Base-by-base conservation (phyloP, 2,113 vertebrate genomes). In the Entomyzon cyanotis region DNA sequence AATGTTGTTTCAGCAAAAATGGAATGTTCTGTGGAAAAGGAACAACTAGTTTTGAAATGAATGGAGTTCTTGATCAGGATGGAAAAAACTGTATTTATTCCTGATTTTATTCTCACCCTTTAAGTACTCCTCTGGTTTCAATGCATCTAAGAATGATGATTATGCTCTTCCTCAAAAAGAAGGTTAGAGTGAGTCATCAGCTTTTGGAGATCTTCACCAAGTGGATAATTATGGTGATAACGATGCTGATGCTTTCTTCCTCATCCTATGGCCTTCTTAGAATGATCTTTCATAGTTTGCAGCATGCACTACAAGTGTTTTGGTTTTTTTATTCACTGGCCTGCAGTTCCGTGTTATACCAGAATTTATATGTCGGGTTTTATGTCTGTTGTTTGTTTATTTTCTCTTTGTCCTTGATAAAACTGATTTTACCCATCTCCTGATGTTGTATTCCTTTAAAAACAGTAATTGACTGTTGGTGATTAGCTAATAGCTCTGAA, bases 251-350 rank as follows among this genome's bases (percentile, higher is more conserved):
- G 8, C 13, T 70, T 86, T 71, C n/a, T 71, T 87, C 20, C 12
- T 76, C 30, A n/a, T 64, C 6, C 11, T 50, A 6, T 46, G 5
- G 4, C 22, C 27, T 35, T 60, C 19, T 63, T 73, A 49, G 35
- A 18, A 42, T 37, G 56, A 50, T 64, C 4, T 47, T 69, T 33
- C 23, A 64, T 7, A 30, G 12, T 64, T 77, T 74, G 15, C 13
- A 69, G 7, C 8, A 62, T 41, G 8, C 9, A 30, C 7, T n/a
- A 33, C 3, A 31, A 0, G 4, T 7, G 5, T 37, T 37, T 37
- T 37, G 37, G 37, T 37, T 8, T 52, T 23, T 80, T 67, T 64
- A 56, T 47, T 78, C 27, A 44, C 16, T 44, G 12, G 2, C 30
- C 28, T 89, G 15, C 16, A 46, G 28, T 49, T 90, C 27, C 1